Percentiles rank a stretch among this genome's conserved stretches.
Evolutionary conservation across 2,888 invertebrate species (phyloP).

Genomic region (Heliconius cydno): DNA sequence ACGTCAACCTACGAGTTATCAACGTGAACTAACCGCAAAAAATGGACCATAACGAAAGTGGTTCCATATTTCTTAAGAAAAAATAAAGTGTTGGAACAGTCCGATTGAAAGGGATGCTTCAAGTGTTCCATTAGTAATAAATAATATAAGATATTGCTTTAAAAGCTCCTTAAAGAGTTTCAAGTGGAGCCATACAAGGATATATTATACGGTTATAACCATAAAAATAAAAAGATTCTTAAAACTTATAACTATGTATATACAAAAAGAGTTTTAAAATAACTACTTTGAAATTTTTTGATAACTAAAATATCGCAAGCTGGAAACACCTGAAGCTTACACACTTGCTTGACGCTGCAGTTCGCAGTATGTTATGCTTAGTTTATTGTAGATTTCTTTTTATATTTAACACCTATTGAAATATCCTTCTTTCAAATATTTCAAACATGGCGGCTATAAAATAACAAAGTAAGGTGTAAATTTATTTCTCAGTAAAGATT

Average conservation of each 20-base stretch:
- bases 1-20: background rate
- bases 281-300: too few species aligned
- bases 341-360: too few species aligned
- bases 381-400: background rate
- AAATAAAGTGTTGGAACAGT: constrained; percentile 51
- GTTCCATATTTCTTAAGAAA: constrained; percentile 62
- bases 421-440: background rate
- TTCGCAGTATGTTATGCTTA: background rate
- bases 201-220: constrained; percentile 37
- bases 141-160: constrained; percentile 75
- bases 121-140: constrained; percentile 75
- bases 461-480: constrained; percentile 27
- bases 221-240: constrained; percentile 26
- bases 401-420: background rate
- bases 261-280: too few species aligned
- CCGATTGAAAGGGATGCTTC: constrained; percentile 58
- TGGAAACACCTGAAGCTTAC: background rate
- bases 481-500: constrained; percentile 33
- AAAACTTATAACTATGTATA: background rate
- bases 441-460: background rate
- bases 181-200: constrained; percentile 62
- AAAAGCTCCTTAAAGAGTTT: constrained; percentile 72
- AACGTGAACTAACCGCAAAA: constrained; percentile 26
- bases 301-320: background rate
- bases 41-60: constrained; percentile 57